Evolutionary conservation across 2,888 invertebrate genomes (phyloP).

Genomic region (Leptinotarsa tumamoca): DNA sequence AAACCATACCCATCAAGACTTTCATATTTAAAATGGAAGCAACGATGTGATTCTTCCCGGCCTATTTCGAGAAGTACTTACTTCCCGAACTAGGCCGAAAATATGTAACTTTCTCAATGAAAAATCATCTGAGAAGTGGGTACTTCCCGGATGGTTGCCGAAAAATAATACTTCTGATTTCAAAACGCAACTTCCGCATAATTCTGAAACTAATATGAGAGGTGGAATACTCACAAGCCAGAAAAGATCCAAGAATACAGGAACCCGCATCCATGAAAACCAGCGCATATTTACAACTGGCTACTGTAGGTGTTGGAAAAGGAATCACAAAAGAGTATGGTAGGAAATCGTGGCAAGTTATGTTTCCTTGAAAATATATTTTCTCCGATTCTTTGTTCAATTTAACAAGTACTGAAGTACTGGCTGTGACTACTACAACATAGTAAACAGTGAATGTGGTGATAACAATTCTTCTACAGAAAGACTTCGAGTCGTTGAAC

Average conservation of each 20-base stretch:
- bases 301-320: not conserved
- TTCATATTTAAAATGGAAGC: too few species aligned
- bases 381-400: not conserved
- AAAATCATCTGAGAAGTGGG: too few species aligned
- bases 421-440: not conserved
- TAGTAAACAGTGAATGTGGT: not conserved
- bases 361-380: not conserved
- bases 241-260: not conserved
- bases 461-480: not conserved
- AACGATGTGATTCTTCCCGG: too few species aligned
- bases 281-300: not conserved
- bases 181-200: too few species aligned
- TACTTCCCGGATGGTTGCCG: too few species aligned
- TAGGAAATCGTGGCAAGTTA: not conserved
- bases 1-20: too few species aligned
- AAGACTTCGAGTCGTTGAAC: not conserved
- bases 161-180: too few species aligned
- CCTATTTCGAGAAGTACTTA: too few species aligned
- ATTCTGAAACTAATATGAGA: not conserved
- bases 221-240: not conserved
- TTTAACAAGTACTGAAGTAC: not conserved
- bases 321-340: constrained; percentile 10
- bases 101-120: too few species aligned
- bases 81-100: too few species aligned
- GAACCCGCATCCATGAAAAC: not conserved